Conservation (phyloP, 2,797 vertebrate species). For the Tapera naevia region DNA sequence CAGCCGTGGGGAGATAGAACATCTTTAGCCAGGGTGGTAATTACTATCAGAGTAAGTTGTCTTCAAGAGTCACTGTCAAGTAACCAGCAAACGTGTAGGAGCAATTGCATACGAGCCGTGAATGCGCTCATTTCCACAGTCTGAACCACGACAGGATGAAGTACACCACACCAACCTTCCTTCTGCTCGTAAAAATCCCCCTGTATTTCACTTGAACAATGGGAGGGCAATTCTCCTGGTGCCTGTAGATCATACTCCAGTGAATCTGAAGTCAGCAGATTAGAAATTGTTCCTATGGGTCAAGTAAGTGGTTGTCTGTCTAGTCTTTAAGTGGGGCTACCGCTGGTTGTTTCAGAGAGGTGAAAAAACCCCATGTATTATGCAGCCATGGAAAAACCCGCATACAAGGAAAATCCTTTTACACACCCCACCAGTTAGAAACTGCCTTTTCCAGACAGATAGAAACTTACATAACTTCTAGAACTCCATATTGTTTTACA, state of each 20-base stretch:
- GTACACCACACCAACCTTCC: background rate
- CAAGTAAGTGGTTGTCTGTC: background rate
- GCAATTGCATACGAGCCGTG: background rate
- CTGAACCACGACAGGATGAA: fast-evolving
- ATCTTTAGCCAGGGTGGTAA: background rate
- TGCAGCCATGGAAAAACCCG: background rate
- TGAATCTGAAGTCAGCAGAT: background rate
- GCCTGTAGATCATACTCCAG: background rate
- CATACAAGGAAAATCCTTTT: background rate
- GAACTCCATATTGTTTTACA: background rate
- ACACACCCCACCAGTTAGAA: background rate
- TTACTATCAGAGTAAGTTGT: background rate
- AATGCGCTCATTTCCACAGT: background rate
- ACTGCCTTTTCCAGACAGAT: background rate
- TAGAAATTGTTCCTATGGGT: background rate
- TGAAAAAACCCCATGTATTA: background rate
- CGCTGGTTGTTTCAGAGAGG: background rate
- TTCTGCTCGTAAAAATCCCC: background rate
- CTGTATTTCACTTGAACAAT: background rate
- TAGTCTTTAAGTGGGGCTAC: background rate
- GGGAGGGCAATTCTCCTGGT: background rate
- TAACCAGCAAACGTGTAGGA: background rate
- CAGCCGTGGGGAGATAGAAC: background rate
- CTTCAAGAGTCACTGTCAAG: background rate
- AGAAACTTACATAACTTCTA: background rate